Percentiles rank a stretch among this genome's conserved stretches.
These are phyloP conservation scores for Cherax destructor DNA, from an alignment of 1,140 invertebrate genomes.

Conservation along the genomic window DNA sequence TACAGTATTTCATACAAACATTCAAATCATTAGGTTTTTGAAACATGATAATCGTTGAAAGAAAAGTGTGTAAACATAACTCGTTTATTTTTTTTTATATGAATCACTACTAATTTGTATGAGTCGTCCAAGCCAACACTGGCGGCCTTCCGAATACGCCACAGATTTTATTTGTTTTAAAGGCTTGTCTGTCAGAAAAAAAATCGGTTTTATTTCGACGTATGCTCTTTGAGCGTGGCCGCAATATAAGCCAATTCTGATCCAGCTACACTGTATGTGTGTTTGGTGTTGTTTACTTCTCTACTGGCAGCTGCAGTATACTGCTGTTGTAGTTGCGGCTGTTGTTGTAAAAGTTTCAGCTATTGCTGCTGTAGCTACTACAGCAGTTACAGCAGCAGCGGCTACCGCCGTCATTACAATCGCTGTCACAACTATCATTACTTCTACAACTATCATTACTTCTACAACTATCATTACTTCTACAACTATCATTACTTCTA, in stretches of 20 bases:
- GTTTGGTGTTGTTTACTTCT: not conserved
- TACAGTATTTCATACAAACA: no score
- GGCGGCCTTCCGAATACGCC: not conserved
- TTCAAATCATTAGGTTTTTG: no score
- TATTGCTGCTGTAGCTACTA: no score
- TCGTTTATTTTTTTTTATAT: not conserved
- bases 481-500: not conserved
- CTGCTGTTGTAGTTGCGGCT: no score
- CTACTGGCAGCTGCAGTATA: no score
- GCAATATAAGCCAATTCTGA: not conserved
- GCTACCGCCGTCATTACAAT: not conserved
- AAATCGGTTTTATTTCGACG: not conserved
- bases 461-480: not conserved
- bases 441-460: no score
- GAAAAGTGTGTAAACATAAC: not conserved
- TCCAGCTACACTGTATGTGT: not conserved
- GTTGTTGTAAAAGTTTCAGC: no score
- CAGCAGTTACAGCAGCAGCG: no score
- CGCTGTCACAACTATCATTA: not conserved
- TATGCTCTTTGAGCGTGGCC: not conserved
- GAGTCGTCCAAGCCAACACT: not conserved
- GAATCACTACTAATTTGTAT: not conserved
- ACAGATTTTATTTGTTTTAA: not conserved
- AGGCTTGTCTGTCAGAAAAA: not conserved
- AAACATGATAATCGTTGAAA: not conserved